Base-by-base conservation (phyloP, 2,797 vertebrate species). In the Eleutherodactylus coqui region DNA sequence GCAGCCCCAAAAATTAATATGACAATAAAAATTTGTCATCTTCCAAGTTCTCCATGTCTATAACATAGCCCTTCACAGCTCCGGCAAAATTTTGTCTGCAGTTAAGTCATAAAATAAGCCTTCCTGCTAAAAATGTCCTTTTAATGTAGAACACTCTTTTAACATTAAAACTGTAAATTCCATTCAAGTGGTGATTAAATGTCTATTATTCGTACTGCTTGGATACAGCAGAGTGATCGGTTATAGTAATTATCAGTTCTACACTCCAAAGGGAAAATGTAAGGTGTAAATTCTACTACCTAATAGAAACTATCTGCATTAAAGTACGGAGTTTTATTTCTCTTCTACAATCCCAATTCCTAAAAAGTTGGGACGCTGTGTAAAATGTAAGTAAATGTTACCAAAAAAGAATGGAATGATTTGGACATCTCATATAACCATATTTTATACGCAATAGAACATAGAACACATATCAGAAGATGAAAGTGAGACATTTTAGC, bases 81-180 rank as follows among this genome's bases (percentile, higher is more conserved):
- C 17, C 34, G 10, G 17, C 16, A 69, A 36, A 38, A 38, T 24
- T 24, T 21, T 41, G 67, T 70, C 67, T 38, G 34, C 38, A 70
- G 67, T 41, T 69, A 17, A 38, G 67, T 70, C 36, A n/a, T 70
- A 70, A 70, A 70, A 70, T 41, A 41, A 38, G 67, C 19, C 41
- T 70, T 70, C 36, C 34, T 41, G 36, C 21, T 21, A 10, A 24
- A 41, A 70, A 70, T 70, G 67, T 41, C 7, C 21, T 70, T 41
- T 70, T 21, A 38, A 69, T 69, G 64, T 38, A 70, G 36, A 70
- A 70, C 19, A 70, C 34, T 70, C 8, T 69, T 32, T 29, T 60
- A 64, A 64, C 60, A 64, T 64, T 16, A 32, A 64, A 64, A 64
- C 5, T 64, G 27, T 9, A 64, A 64, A 64, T 24, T 70, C 7